Conservation (phyloP, 2,797 vertebrate genomes). For the Lepilemur septentrionalis region DNA sequence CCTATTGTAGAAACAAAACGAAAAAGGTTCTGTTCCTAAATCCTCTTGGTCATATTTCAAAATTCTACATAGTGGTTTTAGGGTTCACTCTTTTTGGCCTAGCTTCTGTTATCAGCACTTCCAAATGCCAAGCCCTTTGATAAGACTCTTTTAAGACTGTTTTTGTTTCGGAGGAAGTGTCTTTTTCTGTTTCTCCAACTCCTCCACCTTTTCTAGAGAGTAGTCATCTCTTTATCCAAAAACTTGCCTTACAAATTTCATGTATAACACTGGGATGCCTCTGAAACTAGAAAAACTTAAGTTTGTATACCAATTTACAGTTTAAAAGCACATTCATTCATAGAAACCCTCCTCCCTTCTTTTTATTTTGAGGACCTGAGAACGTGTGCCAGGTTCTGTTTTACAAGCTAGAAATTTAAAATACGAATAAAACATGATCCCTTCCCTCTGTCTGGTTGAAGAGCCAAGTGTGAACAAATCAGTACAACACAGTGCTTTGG, state of each 20-base stretch:
- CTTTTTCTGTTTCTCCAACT: neutral
- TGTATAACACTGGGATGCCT: neutral
- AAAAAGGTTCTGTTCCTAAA: neutral
- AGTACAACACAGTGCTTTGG: neutral
- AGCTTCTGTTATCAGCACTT: neutral
- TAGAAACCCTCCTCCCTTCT: neutral
- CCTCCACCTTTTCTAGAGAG: neutral
- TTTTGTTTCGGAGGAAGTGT: neutral
- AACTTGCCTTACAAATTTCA: neutral
- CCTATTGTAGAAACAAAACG: neutral
- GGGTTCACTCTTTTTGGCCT: neutral
- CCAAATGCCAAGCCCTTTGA: neutral
- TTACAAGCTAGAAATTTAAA: slow-evolving; percentile 38
- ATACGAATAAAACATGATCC: neutral
- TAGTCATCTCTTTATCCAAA: neutral
- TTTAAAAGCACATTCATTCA: neutral
- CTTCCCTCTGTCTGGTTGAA: neutral
- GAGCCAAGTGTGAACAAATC: neutral
- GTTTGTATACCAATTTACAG: neutral
- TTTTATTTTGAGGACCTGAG: neutral
- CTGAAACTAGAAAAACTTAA: neutral
- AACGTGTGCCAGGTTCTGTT: neutral
- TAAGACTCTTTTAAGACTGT: neutral
- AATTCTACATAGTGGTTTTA: neutral
- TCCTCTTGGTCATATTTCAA: neutral